These are phyloP conservation scores for Epinephelus malabaricus DNA, from an alignment of 2,797 vertebrate species.

Conservation along the genomic window DNA sequence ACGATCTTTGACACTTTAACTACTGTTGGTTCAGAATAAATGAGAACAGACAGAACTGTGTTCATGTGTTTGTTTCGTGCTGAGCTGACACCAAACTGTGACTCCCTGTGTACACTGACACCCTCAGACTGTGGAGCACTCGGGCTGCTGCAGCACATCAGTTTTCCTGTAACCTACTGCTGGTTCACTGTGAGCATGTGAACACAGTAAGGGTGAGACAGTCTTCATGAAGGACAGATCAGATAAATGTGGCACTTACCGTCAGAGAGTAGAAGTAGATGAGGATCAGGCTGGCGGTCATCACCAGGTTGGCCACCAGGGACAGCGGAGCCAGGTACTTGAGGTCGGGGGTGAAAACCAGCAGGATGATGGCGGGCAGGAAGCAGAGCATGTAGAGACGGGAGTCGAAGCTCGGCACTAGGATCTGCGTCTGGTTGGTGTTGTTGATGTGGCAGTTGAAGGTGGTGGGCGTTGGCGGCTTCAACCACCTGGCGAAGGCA, in stretches of 20 bases:
- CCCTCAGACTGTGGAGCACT: too few relatives aligned
- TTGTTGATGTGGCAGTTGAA: slow-evolving; percentile 84
- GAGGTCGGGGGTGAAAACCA: slow-evolving; percentile 91
- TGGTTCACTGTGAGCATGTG: too few relatives aligned
- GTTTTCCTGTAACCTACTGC: too few relatives aligned
- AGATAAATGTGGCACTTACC: slow-evolving; percentile 77
- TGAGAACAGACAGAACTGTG: too few relatives aligned
- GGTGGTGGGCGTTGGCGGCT: slow-evolving; percentile 91
- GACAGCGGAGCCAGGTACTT: slow-evolving; percentile 92
- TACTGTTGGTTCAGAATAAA: too few relatives aligned
- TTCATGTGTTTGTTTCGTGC: too few relatives aligned
- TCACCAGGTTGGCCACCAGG: slow-evolving; percentile 92
- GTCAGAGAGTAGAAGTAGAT: slow-evolving; percentile 91
- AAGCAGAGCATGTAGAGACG: slow-evolving; percentile 94
- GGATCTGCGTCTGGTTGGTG: slow-evolving; percentile 84
- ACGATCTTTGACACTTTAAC: too few relatives aligned
- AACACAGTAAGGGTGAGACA: background rate
- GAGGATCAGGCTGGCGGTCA: slow-evolving; percentile 91
- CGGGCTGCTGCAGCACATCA: too few relatives aligned
- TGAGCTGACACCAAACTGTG: too few relatives aligned
- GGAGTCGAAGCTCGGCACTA: slow-evolving; percentile 90
- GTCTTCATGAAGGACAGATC: background rate
- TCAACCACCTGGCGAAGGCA: slow-evolving; percentile 88
- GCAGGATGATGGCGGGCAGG: slow-evolving; percentile 88
- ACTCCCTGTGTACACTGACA: too few relatives aligned